Base-by-base conservation (phyloP, 2,797 vertebrate genomes). In the Crenichthys baileyi region DNA sequence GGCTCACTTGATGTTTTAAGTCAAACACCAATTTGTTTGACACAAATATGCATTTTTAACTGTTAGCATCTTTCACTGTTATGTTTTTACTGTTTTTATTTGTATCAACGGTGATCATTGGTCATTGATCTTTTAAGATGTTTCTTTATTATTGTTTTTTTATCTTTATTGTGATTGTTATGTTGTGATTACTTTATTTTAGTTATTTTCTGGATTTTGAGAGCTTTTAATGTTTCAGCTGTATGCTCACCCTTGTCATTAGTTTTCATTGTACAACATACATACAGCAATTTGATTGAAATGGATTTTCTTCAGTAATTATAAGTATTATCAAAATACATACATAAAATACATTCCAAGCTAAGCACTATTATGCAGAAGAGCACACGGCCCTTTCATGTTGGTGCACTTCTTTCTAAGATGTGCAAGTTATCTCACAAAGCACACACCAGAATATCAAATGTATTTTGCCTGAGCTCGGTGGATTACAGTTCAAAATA, bases 401-500 rank as follows among this genome's bases (percentile, higher is more conserved):
- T 5, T 22, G 18, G 50, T 55, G 29, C 18, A n/a, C 51, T 77
- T 63, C 20, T 73, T 55, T 55, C 41, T 12, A 20, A 67, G 44
- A 71, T 79, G 55, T 44, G 65, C 39, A 68, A 29, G 9, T 20
- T 63, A 29, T 67, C 22, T 70, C 22, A 58, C 22, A 82, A 82
- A 79, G 56, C 16, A 70, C 26, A 75, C 73, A 50, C 61, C 51
- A 44, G 44, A 58, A 29, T 58, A 67, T 55, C 8, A 31, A 50
- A 44, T 29, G 13, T 2, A 48, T 51, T 31, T 63, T 22, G 46
- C 44, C 16, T 70, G 63, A 74, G 4, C 16, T 29, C 31, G 24
- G 29, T 44, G 8, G 13, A 56, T 55, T 55, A 56, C 53, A 58
- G 36, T 48, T 46, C 12, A 77, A 50, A 29, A 39, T 53, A 44